These are phyloP conservation scores for Siderastrea siderea DNA, from an alignment of 92 coral and sea anemone genomes.

Conservation along the genomic window DNA sequence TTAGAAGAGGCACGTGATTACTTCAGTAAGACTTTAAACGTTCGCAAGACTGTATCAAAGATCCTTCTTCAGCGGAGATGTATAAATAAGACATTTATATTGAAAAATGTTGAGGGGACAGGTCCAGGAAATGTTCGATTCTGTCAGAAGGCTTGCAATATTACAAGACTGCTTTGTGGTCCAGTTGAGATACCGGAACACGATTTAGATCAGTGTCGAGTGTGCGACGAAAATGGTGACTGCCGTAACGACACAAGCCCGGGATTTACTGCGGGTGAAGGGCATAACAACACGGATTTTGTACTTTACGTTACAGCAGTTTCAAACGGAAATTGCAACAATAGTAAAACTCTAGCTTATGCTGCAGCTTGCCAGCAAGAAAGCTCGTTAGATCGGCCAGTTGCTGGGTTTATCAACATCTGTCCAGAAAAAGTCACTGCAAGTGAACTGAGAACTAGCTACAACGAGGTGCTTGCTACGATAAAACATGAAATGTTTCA, in stretches of 20 bases:
- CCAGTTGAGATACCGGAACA: slow-evolving; percentile 66
- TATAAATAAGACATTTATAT: slow-evolving; percentile 59
- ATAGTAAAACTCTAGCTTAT: slow-evolving; percentile 70
- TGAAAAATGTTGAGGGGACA: slow-evolving; percentile 65
- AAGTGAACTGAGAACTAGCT: slow-evolving; percentile 44
- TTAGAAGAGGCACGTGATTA: slow-evolving; percentile 72
- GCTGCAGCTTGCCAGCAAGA: slow-evolving; percentile 96
- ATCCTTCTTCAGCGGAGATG: slow-evolving; percentile 89
- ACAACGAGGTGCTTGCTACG: slow-evolving; percentile 83
- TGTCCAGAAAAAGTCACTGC: slow-evolving; percentile 79
- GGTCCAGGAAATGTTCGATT: slow-evolving; percentile 73
- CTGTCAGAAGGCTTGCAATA: slow-evolving; percentile 80
- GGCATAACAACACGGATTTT: slow-evolving; percentile 83
- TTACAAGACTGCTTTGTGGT: slow-evolving; percentile 76
- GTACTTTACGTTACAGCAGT: slow-evolving; percentile 84
- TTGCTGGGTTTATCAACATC: slow-evolving; percentile 94
- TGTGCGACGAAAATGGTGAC: slow-evolving; percentile 75
- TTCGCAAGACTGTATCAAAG: slow-evolving; percentile 77
- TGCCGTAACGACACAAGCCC: slow-evolving; percentile 64
- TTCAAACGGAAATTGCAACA: slow-evolving; percentile 66
- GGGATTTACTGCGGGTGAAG: slow-evolving; percentile 62
- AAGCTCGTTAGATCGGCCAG: slow-evolving; percentile 84
- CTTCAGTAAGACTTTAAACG: slow-evolving; percentile 79
- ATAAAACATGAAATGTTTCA: slow-evolving; percentile 96
- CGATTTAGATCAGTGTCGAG: slow-evolving; percentile 87